Percentiles rank a stretch among this genome's conserved stretches.
Evolutionary conservation across 1,140 invertebrate genomes (phyloP).

Genomic region (Acyrthosiphon pisum): DNA sequence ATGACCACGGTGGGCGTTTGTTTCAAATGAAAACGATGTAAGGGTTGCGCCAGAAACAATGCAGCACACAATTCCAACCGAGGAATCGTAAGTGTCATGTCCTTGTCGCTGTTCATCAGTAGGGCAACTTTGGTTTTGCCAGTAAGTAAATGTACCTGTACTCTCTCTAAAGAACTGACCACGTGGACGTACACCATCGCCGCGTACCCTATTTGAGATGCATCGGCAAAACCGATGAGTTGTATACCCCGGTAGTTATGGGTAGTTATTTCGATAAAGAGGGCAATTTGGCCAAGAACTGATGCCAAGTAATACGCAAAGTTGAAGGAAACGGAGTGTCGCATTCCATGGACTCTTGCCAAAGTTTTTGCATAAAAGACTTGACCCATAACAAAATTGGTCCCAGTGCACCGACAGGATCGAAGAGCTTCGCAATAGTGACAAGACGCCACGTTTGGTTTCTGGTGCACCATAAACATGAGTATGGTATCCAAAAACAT

Average conservation of each 20-base stretch:
- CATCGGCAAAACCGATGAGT: slow-evolving; percentile 36
- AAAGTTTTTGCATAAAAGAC: background rate
- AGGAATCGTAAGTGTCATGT: slow-evolving; percentile 59
- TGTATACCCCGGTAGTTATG: background rate
- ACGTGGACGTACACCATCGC: background rate
- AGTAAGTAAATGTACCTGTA: background rate
- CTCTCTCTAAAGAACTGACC: background rate
- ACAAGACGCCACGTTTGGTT: background rate
- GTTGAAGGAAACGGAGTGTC: background rate
- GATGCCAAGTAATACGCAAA: background rate
- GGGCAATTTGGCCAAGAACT: background rate
- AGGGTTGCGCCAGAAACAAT: slow-evolving; percentile 59
- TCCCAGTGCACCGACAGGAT: background rate
- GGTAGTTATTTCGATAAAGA: background rate
- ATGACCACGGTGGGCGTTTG: slow-evolving; percentile 42
- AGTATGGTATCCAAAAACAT: background rate
- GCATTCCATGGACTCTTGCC: background rate
- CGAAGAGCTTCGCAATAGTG: background rate
- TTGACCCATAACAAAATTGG: background rate
- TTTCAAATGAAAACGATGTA: slow-evolving; percentile 5
- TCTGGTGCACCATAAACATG: background rate
- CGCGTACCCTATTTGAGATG: background rate
- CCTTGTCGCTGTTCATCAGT: slow-evolving; percentile 58
- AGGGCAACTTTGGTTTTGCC: slow-evolving; percentile 60
- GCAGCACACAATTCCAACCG: slow-evolving; percentile 62